A percentile compares a stretch with the other conserved stretches of the same genome.
Conservation (phyloP, 2,888 invertebrate species). For the Limnephilus marmoratus region DNA sequence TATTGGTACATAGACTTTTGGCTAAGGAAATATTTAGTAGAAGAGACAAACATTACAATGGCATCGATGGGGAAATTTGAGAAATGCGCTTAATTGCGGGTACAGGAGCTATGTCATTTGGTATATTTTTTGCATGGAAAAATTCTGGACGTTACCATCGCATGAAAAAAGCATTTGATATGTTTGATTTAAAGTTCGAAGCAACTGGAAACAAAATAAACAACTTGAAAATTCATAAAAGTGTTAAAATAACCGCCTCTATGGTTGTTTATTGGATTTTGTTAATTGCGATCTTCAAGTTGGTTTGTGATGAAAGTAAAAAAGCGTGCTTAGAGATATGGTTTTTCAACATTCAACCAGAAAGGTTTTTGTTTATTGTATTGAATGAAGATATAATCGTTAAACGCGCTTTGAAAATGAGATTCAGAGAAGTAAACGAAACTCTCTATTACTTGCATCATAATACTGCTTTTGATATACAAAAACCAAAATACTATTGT, state of each 20-base stretch:
- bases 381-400: neutral
- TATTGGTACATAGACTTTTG: neutral
- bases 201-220: neutral
- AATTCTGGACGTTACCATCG: neutral
- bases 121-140: neutral
- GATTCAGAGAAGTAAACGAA: neutral
- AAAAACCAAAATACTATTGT: neutral
- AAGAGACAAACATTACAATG: neutral
- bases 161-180: neutral
- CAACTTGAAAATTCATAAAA: neutral
- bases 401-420: neutral
- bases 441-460: neutral
- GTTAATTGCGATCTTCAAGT: neutral
- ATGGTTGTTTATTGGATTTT: neutral
- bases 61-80: neutral
- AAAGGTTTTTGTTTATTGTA: neutral
- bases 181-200: neutral
- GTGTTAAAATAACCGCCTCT: neutral
- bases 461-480: neutral
- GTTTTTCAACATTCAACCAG: neutral
- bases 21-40: neutral
- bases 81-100: neutral
- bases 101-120: neutral
- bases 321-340: neutral
- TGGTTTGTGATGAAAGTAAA: neutral